Conservation (phyloP, 2,113 vertebrate species). For the Lagopus leucura region DNA sequence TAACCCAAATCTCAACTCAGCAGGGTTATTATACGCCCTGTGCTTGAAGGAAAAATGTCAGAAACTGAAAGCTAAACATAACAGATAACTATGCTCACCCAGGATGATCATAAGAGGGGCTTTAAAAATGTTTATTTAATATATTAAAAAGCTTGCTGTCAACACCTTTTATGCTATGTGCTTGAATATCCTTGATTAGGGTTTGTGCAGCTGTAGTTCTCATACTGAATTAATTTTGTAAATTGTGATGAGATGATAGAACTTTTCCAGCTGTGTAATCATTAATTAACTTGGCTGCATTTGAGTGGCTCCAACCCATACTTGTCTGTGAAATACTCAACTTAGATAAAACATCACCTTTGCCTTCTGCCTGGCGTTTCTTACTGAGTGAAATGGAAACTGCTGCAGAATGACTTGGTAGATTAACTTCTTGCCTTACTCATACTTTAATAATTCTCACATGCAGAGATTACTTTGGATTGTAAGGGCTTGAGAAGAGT, state of each 20-base stretch:
- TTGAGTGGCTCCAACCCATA: constrained; percentile 31
- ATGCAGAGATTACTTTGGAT: not conserved
- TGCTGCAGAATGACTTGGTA: not conserved
- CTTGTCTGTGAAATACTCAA: constrained; percentile 37
- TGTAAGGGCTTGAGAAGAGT: not conserved
- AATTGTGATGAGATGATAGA: constrained; percentile 62
- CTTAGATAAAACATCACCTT: constrained; percentile 37
- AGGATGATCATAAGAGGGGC: constrained; percentile 24
- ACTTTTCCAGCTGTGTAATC: constrained; percentile 73
- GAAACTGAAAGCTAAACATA: constrained; percentile 36
- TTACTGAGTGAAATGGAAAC: not conserved
- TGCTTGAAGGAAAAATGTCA: constrained; percentile 12
- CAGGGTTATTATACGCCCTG: not conserved
- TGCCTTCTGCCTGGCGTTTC: not conserved
- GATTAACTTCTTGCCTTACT: not conserved
- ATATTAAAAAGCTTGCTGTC: constrained; percentile 39
- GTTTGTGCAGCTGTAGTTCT: constrained; percentile 62
- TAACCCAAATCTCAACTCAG: not conserved
- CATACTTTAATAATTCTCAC: not conserved
- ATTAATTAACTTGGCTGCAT: constrained; percentile 72
- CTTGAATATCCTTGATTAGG: constrained; percentile 60
- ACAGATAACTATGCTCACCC: constrained; percentile 7
- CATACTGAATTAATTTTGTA: constrained; percentile 67
- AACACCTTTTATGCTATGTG: constrained; percentile 55
- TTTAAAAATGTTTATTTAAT: constrained; percentile 63